These are phyloP conservation scores for Lypha dubia DNA, from an alignment of 2,888 invertebrate species.

Conservation along the genomic window DNA sequence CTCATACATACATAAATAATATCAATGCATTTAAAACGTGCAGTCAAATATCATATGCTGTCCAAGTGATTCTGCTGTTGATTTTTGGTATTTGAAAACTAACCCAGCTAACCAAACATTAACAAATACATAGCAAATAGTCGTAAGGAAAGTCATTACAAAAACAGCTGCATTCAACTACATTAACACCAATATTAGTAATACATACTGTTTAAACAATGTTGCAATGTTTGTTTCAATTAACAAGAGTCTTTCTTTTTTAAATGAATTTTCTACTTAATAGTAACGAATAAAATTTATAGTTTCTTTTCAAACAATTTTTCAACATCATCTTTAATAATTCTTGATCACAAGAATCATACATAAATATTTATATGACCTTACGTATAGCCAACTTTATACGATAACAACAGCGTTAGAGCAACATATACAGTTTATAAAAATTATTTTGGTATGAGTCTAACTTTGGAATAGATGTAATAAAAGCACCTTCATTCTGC, in stretches of 20 bases:
- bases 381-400: too few relatives aligned
- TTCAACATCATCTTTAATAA: background rate
- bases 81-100: background rate
- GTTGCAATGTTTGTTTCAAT: background rate
- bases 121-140: background rate
- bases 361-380: too few relatives aligned
- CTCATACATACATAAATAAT: background rate
- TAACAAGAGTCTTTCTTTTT: background rate
- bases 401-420: too few relatives aligned
- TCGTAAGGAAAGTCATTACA: background rate
- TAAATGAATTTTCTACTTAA: background rate
- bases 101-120: constrained; percentile 12
- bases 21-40: background rate
- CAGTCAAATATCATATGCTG: background rate
- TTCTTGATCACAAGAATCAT: too few relatives aligned
- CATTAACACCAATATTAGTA: background rate
- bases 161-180: background rate
- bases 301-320: background rate
- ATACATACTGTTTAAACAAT: background rate
- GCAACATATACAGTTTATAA: too few relatives aligned
- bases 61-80: background rate
- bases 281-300: background rate
- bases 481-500: too few relatives aligned
- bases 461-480: too few relatives aligned
- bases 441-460: too few relatives aligned